Evolutionary conservation across 2,888 invertebrate genomes (phyloP).

Genomic region (Gari tellinella): DNA sequence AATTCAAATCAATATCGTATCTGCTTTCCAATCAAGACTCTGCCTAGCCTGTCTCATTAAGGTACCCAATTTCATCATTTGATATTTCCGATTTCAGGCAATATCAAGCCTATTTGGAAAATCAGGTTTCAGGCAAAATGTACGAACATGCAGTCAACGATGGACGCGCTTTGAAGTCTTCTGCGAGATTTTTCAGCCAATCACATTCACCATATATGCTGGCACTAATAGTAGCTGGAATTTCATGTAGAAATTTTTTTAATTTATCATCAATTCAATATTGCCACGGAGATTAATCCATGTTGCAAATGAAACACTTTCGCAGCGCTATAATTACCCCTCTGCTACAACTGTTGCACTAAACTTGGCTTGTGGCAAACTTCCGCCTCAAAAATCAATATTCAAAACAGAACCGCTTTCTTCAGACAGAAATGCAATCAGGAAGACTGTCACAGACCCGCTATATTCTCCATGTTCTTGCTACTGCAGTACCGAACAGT

Average conservation of each 20-base stretch:
- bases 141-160: too few relatives aligned
- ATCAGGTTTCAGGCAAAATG: too few relatives aligned
- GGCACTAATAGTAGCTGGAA: too few relatives aligned
- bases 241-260: neutral
- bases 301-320: conserved; percentile 5
- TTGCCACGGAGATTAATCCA: conserved; percentile 3
- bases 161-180: too few relatives aligned
- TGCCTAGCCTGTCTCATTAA: too few relatives aligned
- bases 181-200: too few relatives aligned
- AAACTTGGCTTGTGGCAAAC: conserved; percentile 2
- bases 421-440: conserved; percentile 10
- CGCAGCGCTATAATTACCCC: neutral
- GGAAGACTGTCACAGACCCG: neutral
- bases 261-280: conserved; percentile 7
- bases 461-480: neutral
- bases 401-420: conserved; percentile 5
- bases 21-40: too few relatives aligned
- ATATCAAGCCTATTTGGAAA: too few relatives aligned
- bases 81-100: too few relatives aligned
- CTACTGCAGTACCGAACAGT: neutral
- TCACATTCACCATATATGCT: too few relatives aligned
- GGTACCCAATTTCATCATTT: too few relatives aligned
- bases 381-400: conserved; percentile 2
- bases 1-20: too few relatives aligned
- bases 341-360: conserved; percentile 1